Evolutionary conservation across 2,888 invertebrate genomes (phyloP).

Genomic region (Lycophotia porphyrea): DNA sequence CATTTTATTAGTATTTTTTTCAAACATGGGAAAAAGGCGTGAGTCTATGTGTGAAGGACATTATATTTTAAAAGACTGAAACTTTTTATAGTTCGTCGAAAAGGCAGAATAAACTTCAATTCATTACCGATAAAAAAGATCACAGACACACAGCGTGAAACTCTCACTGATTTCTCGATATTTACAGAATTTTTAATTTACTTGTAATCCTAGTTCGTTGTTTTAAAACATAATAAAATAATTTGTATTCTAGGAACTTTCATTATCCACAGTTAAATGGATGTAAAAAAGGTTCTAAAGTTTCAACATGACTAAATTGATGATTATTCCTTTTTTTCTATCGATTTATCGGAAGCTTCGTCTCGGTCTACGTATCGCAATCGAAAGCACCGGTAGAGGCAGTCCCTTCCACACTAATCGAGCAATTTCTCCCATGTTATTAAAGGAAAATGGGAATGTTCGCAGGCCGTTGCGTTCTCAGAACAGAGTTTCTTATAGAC

Average conservation of each 20-base stretch:
- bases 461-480: constrained; percentile 87
- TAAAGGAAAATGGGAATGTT: constrained; percentile 88
- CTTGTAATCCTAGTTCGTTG: not conserved
- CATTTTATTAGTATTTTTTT: not conserved
- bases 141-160: constrained; percentile 1
- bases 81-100: constrained; percentile 4
- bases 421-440: constrained; percentile 88
- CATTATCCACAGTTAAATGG: not conserved
- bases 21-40: not conserved
- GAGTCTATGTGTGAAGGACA: not conserved
- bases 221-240: not conserved
- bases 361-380: constrained; percentile 75
- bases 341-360: constrained; percentile 68
- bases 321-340: constrained; percentile 49
- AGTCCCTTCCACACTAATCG: constrained; percentile 86
- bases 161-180: constrained; percentile 12
- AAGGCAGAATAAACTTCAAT: constrained; percentile 27
- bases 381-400: constrained; percentile 77
- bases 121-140: constrained; percentile 1
- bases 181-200: not conserved
- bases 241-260: not conserved
- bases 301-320: constrained; percentile 16
- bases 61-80: not conserved
- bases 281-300: not conserved
- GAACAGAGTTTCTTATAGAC: constrained; percentile 87